Evolutionary conservation across 2,113 vertebrate genomes (phyloP).

Genomic region (Ochotona princeps): DNA sequence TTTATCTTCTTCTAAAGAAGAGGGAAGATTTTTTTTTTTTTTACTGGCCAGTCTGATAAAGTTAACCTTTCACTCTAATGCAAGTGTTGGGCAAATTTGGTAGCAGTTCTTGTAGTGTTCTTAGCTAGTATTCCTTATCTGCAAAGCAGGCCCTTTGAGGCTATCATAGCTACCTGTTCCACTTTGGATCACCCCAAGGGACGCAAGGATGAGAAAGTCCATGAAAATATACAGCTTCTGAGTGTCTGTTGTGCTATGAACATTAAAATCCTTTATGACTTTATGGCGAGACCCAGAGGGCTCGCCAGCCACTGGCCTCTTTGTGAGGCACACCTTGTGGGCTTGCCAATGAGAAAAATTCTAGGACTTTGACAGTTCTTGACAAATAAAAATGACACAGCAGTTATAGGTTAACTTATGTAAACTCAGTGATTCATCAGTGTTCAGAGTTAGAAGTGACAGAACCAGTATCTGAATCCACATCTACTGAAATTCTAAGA

Average conservation of each 20-base stretch:
- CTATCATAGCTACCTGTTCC: not conserved
- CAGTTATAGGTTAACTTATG: not conserved
- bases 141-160: not conserved
- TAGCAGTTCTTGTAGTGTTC: not conserved
- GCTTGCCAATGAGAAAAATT: not conserved
- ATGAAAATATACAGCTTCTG: accelerated
- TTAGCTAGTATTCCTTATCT: not conserved
- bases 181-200: not conserved
- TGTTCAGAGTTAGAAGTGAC: not conserved
- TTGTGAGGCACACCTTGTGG: not conserved
- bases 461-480: not conserved
- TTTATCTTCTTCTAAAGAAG: not conserved
- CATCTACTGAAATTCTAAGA: not conserved
- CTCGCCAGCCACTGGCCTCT: not conserved
- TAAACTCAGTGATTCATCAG: not conserved
- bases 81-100: not conserved
- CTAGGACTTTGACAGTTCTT: not conserved
- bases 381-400: not conserved
- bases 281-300: not conserved
- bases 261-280: not conserved
- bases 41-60: not conserved
- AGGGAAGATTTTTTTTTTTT: not conserved
- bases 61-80: not conserved
- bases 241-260: not conserved
- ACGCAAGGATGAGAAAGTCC: not conserved